Percentiles rank a stretch among this genome's conserved stretches.
These are phyloP conservation scores for Trichogramma dendrolimi DNA, from an alignment of 2,888 invertebrate genomes.

Conservation along the genomic window DNA sequence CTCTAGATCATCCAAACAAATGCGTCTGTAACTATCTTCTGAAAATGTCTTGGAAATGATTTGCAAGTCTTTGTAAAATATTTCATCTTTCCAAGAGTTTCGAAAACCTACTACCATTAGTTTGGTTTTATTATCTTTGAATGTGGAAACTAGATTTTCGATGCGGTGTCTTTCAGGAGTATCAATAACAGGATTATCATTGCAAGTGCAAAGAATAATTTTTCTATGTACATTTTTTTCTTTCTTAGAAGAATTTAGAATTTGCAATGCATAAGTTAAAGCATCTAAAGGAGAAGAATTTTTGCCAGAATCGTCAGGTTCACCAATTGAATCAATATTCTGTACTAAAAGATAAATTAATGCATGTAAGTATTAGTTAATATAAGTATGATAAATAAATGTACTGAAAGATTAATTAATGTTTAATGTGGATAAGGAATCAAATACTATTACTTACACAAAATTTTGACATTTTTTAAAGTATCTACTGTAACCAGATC, in stretches of 20 bases:
- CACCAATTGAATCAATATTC: not conserved
- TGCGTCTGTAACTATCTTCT: slow-evolving; percentile 14
- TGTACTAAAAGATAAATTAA: slow-evolving; percentile 6
- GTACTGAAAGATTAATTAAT: slow-evolving; percentile 8
- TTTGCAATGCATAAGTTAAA: slow-evolving; percentile 25
- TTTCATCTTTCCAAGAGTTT: slow-evolving; percentile 25
- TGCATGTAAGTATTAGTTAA: slow-evolving; percentile 12
- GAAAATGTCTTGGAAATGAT: slow-evolving; percentile 26
- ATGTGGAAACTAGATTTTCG: slow-evolving; percentile 24
- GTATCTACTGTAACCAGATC: slow-evolving; percentile 23
- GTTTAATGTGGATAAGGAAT: not conserved
- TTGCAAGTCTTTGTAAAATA: slow-evolving; percentile 32
- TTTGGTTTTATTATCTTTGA: slow-evolving; percentile 26
- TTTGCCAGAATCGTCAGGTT: slow-evolving; percentile 7
- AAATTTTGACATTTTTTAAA: slow-evolving; percentile 23
- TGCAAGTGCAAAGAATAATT: slow-evolving; percentile 29
- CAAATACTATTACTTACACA: slow-evolving; percentile 11
- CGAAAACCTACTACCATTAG: slow-evolving; percentile 29
- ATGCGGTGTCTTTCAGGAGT: slow-evolving; percentile 22
- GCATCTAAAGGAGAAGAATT: slow-evolving; percentile 29
- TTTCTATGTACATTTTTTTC: slow-evolving; percentile 24
- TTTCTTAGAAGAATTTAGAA: slow-evolving; percentile 13
- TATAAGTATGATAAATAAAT: not conserved
- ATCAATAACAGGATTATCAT: slow-evolving; percentile 29
- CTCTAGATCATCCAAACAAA: slow-evolving; percentile 26